Base-by-base conservation (phyloP, 2,113 vertebrate species). In the Marmota flaviventris region DNA sequence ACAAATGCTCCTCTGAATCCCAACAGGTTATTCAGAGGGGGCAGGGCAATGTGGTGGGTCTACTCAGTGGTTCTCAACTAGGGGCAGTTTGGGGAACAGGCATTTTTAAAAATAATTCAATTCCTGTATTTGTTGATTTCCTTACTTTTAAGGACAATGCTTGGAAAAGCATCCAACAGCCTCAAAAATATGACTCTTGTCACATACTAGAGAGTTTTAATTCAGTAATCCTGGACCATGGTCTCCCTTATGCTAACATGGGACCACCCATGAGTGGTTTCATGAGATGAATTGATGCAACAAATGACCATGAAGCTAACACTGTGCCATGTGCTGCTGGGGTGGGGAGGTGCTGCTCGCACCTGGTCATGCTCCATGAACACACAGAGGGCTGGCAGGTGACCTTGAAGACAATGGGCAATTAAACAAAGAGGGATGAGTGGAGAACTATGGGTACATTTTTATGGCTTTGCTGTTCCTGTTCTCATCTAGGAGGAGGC, bases 241-340 rank as follows among this genome's bases (percentile, higher is more conserved):
- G 45, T 76, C n/a, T 76, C 39, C 45, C 25, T 32, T 4, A 8
- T 84, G 77, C 70, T 42, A 16, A 84, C 39, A 56, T 32, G 25
- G 24, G 12, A 34, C 14, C 17, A 25, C 4, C 13, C 4, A 0
- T 18, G 48, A 34, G 16, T 4, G 5, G 32, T 24, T 29, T 22
- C 32, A 48, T 5, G 24, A 22, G 5, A 58, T 45, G 58, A 8
- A 42, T 42, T 63, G 27, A 56, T 2, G 8, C 25, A 12, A 9
- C 58, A 69, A 48, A 39, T 2, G 69, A 18, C 17, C 48, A 7
- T 0, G n/a, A 14, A 61, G n/a, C 4, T 13, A 34, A 24, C 6
- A 13, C n/a, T 3, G 18, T 17, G 17, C 2, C 32, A 0, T 29
- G 76, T 14, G 45, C 45, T 45, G 8, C 45, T 9, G 3, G 18